Conservation (phyloP, 2,888 invertebrate species). For the Listrodromus nycthemerus region DNA sequence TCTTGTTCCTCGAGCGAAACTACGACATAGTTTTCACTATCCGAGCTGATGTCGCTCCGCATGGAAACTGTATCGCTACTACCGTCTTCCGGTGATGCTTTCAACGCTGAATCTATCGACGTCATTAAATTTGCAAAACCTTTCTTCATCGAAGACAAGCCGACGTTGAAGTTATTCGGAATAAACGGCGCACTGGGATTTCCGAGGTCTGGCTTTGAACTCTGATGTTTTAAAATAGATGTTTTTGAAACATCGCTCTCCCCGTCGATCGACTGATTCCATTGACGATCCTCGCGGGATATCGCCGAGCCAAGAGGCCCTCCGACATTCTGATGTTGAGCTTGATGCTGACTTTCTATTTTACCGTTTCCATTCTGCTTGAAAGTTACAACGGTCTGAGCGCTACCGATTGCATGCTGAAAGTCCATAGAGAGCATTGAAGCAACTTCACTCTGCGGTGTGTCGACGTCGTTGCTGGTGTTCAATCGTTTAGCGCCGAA, state of each 20-base stretch:
- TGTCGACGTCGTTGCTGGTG: slow-evolving; percentile 80
- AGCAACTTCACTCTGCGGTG: slow-evolving; percentile 83
- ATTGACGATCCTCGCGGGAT: slow-evolving; percentile 49
- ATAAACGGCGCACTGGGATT: slow-evolving; percentile 78
- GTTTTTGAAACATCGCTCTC: slow-evolving; percentile 46
- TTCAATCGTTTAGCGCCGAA: slow-evolving; percentile 79
- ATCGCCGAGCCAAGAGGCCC: background rate
- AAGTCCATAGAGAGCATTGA: slow-evolving; percentile 83
- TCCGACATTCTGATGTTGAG: slow-evolving; percentile 8
- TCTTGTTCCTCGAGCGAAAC: slow-evolving; percentile 88
- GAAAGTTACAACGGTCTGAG: slow-evolving; percentile 81
- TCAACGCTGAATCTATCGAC: slow-evolving; percentile 92
- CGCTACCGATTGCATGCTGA: slow-evolving; percentile 64
- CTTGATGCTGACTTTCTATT: slow-evolving; percentile 27
- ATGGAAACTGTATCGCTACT: slow-evolving; percentile 91
- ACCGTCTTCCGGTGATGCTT: slow-evolving; percentile 90
- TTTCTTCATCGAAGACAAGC: slow-evolving; percentile 92
- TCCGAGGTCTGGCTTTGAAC: slow-evolving; percentile 40
- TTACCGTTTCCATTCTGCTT: slow-evolving; percentile 78
- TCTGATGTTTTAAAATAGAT: slow-evolving; percentile 40
- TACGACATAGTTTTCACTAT: slow-evolving; percentile 94
- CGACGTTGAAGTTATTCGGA: slow-evolving; percentile 84
- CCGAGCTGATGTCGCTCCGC: slow-evolving; percentile 93
- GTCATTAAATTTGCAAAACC: slow-evolving; percentile 93
- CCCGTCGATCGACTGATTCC: slow-evolving; percentile 38